Evolutionary conservation across 2,888 invertebrate species (phyloP).

Genomic region (Drosophila setosimentum): DNA sequence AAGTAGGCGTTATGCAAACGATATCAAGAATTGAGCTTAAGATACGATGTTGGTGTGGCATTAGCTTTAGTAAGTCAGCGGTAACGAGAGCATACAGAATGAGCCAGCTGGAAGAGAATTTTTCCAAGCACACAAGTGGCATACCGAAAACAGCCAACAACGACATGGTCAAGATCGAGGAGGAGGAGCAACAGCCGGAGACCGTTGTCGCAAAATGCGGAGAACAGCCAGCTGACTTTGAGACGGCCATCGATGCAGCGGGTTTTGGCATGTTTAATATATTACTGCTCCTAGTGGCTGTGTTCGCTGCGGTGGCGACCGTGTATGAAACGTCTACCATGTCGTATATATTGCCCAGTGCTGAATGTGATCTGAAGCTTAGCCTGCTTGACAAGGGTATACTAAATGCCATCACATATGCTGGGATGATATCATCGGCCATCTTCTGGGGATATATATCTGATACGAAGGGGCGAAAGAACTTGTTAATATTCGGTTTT

Average conservation of each 20-base stretch:
- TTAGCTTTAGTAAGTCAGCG: slow-evolving; percentile 54
- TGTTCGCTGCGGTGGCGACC: slow-evolving; percentile 89
- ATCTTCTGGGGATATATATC: slow-evolving; percentile 92
- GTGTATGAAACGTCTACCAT: slow-evolving; percentile 90
- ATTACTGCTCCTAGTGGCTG: slow-evolving; percentile 87
- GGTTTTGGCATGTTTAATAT: slow-evolving; percentile 90
- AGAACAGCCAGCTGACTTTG: slow-evolving; percentile 87
- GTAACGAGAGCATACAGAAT: slow-evolving; percentile 29
- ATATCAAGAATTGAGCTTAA: slow-evolving; percentile 21
- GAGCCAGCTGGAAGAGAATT: slow-evolving; percentile 38
- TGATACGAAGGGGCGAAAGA: slow-evolving; percentile 89
- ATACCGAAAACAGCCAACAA: background rate
- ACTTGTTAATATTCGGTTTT: slow-evolving; percentile 89
- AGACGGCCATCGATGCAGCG: slow-evolving; percentile 89
- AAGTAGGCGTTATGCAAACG: slow-evolving; percentile 18
- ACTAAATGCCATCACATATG: slow-evolving; percentile 89
- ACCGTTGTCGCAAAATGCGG: background rate
- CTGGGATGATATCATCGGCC: slow-evolving; percentile 88
- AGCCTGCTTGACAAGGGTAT: slow-evolving; percentile 89
- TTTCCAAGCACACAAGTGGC: slow-evolving; percentile 21
- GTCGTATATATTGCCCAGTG: slow-evolving; percentile 90
- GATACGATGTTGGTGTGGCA: slow-evolving; percentile 46
- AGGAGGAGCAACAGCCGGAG: slow-evolving; percentile 7
- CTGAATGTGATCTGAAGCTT: slow-evolving; percentile 90
- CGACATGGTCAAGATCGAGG: slow-evolving; percentile 28